Evolutionary conservation across 2,888 invertebrate genomes (phyloP), one percentile per base, ranked within the genome.

Genomic region (Drosophila putrida): DNA sequence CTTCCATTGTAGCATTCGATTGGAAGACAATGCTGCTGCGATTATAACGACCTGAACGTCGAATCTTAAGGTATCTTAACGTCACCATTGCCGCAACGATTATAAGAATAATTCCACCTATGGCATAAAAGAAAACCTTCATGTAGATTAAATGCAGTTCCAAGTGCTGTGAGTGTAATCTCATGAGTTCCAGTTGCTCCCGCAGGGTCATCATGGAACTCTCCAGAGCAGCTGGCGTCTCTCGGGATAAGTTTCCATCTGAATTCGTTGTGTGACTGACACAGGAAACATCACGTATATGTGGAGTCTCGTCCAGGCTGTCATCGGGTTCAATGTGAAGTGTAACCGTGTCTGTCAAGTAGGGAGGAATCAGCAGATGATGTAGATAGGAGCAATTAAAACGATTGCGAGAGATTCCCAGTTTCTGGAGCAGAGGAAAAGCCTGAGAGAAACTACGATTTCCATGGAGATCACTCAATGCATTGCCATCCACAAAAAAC

Each of bases 311-410:
- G 13, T 73, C 82, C 0, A 65, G 75, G 31, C 78, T 90, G 36
- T 58, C 51, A n/a, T 91, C 90, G 4, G 90, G 90, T 15, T 91
- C 91, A 4, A 91, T 91, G 41, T 92, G 89, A 15, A 92, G 70
- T 28, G 76, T 62, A 0, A 92, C 91, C 4, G 89, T 75, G 1
- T 90, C 80, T 2, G 64, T 68, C 4, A 92, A 71, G 46, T 85
- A 90, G 0, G 92, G 92, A 1, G 90, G 89, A 5, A 92, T 88
- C 2, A 92, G 75, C 20, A 92, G 75, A 65, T 85, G 84, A 38
- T 92, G 91, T 11, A 92, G 75, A 25, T 92, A 92, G 5, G 92
- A 89, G 43, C 92, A 92, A 33, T 92, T 92, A 72, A 92, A 92
- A 6, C 81, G 88, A 67, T 92, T 92, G 4, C 84, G 78, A 0